Base-by-base conservation (phyloP, 2,113 vertebrate genomes). In the Oreochromis tanganicae region DNA sequence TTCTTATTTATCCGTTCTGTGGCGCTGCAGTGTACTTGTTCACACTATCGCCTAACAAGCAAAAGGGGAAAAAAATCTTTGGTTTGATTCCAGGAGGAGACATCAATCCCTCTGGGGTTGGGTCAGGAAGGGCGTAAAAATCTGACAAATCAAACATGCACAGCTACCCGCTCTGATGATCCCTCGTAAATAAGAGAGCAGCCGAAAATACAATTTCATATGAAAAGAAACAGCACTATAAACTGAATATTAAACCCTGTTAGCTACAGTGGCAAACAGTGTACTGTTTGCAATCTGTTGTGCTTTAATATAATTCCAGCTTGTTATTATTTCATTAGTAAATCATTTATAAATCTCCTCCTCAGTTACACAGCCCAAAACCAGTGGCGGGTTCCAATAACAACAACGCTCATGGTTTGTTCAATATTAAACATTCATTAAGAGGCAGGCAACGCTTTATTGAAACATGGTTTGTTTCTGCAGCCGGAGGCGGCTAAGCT, bases 381-480 rank as follows among this genome's bases (percentile, higher is more conserved):
- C 41, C 85, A 27, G 85, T 10, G 46, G 5, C 85, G 12, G 57
- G n/a, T 79, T 88, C 48, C 55, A 84, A 56, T 5, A 87, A 66
- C 59, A 61, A 27, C 84, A 50, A 24, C 1, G 7, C 83, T 68
- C 66, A 19, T 7, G 84, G 29, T 85, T 86, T 79, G 68, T 82
- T 93, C 80, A 87, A 38, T 92, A 91, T 91, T 93, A 88, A 94
- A 91, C 32, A 87, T 79, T 90, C 55, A 94, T 85, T 78, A 85
- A 79, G 81, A 80, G 79, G 36, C 4, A 2, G 38, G 36, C 4
- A 36, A 56, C 24, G 88, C 54, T 82, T 81, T 78, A 87, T 83
- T 83, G 87, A 87, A 87, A 82, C 63, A n/a, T 36, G 82, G 85
- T 79, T 82, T 86, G 59, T 9, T 68, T 50, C 83, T 54, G 84